phyloP scores from a whole-genome alignment of 2,797 vertebrate genomes.

The Aphelocoma californica region DNA sequence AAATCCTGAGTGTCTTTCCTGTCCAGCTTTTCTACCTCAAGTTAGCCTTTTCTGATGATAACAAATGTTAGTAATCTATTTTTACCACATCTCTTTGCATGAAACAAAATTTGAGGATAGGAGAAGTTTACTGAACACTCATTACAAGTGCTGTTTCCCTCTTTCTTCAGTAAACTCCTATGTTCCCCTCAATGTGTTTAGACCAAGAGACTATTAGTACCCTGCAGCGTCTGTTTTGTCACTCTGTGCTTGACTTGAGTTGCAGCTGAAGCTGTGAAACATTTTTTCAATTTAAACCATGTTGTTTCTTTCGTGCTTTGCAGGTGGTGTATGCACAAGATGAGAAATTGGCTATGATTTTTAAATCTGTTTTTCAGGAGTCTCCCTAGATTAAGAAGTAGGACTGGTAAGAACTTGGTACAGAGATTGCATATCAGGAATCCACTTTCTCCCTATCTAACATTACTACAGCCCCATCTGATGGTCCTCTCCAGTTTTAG shows the following conservation, averaged over 20 bases:
- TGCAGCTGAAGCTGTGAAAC: background rate
- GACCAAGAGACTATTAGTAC: background rate
- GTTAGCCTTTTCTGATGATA: background rate
- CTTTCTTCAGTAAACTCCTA: background rate
- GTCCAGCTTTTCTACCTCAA: background rate
- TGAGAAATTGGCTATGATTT: background rate
- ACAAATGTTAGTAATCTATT: background rate
- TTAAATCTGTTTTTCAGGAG: background rate
- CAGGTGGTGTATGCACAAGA: background rate
- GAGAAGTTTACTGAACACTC: background rate
- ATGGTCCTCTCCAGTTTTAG: background rate
- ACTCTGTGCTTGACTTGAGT: background rate
- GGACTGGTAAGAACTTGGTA: background rate
- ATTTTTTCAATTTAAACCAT: background rate
- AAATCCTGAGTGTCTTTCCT: background rate
- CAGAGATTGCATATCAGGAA: background rate
- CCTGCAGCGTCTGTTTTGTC: background rate
- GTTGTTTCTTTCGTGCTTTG: background rate
- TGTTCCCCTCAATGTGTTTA: background rate
- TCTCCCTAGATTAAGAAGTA: background rate
- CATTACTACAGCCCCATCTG: background rate
- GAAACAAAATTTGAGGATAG: background rate
- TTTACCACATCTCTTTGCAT: background rate
- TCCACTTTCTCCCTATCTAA: background rate
- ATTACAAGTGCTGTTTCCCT: background rate